These are phyloP conservation scores for Vidua macroura DNA, from an alignment of 2,113 vertebrate species.

Conservation along the genomic window DNA sequence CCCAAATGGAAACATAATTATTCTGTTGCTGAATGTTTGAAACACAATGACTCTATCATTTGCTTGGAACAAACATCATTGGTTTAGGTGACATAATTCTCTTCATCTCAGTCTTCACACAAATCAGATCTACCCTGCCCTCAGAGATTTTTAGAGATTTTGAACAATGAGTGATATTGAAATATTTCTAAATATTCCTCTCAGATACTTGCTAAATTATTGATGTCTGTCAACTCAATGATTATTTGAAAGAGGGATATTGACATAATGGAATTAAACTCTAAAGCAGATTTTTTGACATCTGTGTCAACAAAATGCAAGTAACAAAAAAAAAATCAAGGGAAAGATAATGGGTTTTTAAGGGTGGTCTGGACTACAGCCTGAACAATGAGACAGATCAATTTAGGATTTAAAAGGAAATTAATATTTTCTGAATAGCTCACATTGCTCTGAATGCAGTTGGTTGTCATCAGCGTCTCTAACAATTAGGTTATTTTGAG, in stretches of 20 bases:
- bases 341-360: background rate
- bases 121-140: background rate
- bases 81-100: background rate
- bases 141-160: background rate
- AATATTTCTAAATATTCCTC: background rate
- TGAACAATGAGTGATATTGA: background rate
- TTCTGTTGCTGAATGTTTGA: background rate
- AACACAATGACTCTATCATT: background rate
- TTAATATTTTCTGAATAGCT: background rate
- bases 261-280: background rate
- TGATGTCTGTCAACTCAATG: background rate
- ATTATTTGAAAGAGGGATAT: background rate
- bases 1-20: background rate
- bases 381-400: background rate
- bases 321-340: background rate
- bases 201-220: background rate
- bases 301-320: background rate
- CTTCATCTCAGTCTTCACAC: background rate
- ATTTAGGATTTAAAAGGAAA: background rate
- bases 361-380: background rate
- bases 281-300: background rate
- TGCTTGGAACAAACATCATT: background rate
- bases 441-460: background rate
- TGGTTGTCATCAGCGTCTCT: background rate
- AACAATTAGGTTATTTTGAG: background rate